Evolutionary conservation across 1,140 invertebrate genomes (phyloP), one percentile per base, ranked within the genome.

Genomic region (Atopsyche davidsoni): DNA sequence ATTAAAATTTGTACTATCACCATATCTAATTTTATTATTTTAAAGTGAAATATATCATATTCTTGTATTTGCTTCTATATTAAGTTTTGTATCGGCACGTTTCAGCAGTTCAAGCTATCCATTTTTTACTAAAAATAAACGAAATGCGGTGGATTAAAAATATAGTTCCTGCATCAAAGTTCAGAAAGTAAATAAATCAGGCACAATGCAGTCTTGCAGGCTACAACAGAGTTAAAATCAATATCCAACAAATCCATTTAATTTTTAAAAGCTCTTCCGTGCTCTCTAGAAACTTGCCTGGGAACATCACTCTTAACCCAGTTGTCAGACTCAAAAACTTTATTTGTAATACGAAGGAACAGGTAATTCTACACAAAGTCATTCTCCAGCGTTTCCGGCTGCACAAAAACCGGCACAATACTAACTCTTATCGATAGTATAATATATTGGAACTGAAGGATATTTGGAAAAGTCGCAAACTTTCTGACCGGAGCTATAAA

Each of bases 301-400:
- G 21, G 10, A 44, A 43, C 46, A 36, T 51, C 47, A 41, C 47
- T 49, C 53, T 46, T 51, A 55, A 51, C 53, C 42, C 36, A 51
- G 46, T 55, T 49, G 21, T 17, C 16, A 46, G 32, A 19, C 28
- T 41, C 21, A n/a, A 50, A 54, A 51, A 47, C 18, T 53, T 53
- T 54, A 34, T 46, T 9, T 18, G 35, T 50, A 57, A 57, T 57
- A 25, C 46, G 49, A 50, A 49, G 45, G 42, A 57, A 46, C 55
- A 57, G 55, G 55, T 57, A 57, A 53, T 53, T 53, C 55, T 45
- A 46, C 50, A 53, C 52, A 57, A 52, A 24, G 42, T 49, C 38
- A 49, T 48, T 34, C 42, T 10, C 25, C 32, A 22, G 49, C 46
- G 47, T 50, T 55, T 42, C 53, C 46, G 40, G 48, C 35, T 52